Evolutionary conservation across 2,113 vertebrate species (phyloP).

Genomic region (Herpailurus yagouaroundi): DNA sequence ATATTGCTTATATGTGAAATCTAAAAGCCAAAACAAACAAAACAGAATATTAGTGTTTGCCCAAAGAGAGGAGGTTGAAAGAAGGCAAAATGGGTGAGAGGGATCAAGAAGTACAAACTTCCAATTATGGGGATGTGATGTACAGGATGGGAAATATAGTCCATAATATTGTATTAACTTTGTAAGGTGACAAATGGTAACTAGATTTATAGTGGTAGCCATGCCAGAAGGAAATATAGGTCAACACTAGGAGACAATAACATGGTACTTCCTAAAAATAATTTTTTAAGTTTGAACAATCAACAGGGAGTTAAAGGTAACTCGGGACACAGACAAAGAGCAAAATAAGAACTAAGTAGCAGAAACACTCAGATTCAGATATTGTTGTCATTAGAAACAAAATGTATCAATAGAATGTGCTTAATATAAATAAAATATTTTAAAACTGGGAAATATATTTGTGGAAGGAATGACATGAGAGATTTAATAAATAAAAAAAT

Average conservation of each 20-base stretch:
- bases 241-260: background rate
- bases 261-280: background rate
- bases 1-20: background rate
- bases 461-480: background rate
- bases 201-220: background rate
- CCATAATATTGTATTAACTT: background rate
- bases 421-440: background rate
- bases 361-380: background rate
- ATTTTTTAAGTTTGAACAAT: background rate
- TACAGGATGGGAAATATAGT: background rate
- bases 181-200: background rate
- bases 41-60: background rate
- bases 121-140: background rate
- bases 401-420: background rate
- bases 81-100: background rate
- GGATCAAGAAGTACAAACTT: background rate
- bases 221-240: background rate
- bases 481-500: background rate
- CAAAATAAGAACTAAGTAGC: background rate
- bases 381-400: background rate
- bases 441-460: background rate
- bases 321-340: background rate
- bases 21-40: background rate
- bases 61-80: background rate
- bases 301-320: background rate